A percentile compares a stretch with the other conserved stretches of the same genome.
These are phyloP conservation scores for Neomorphus geoffroyi DNA, from an alignment of 2,797 vertebrate genomes.

Conservation along the genomic window DNA sequence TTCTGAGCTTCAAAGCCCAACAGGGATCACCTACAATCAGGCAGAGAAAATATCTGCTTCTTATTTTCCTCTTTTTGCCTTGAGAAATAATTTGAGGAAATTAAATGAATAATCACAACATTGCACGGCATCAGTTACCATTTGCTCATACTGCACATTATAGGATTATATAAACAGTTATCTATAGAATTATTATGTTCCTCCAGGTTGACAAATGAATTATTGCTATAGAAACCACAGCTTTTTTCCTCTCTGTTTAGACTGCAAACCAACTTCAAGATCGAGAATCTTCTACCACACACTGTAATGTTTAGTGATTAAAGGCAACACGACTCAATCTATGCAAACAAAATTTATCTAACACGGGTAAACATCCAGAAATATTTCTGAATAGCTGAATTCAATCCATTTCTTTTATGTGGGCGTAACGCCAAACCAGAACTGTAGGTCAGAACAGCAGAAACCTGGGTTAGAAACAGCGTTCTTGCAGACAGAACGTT, in stretches of 20 bases:
- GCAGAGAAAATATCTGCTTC: not conserved
- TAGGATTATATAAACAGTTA: not conserved
- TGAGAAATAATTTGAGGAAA: not conserved
- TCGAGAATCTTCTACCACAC: constrained; percentile 45
- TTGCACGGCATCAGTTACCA: not conserved
- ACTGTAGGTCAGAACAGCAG: constrained; percentile 2
- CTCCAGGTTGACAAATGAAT: constrained; percentile 37
- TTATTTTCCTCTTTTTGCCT: not conserved
- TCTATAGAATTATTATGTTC: constrained; percentile 2
- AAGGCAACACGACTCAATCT: not conserved
- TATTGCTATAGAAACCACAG: constrained; percentile 64
- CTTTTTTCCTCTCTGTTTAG: not conserved
- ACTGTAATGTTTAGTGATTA: not conserved
- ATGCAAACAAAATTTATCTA: not conserved
- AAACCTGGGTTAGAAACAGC: not conserved
- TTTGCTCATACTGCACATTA: not conserved
- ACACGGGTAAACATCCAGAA: not conserved
- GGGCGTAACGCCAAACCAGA: not conserved
- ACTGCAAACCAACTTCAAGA: not conserved
- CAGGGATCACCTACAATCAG: not conserved
- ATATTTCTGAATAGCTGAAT: not conserved
- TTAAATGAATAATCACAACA: not conserved
- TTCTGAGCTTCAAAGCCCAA: not conserved
- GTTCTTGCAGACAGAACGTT: not conserved
- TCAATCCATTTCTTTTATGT: not conserved